Percentiles rank a stretch among this genome's conserved stretches.
Evolutionary conservation across 2,888 invertebrate species (phyloP).

Genomic region (Stratiomys singularior): DNA sequence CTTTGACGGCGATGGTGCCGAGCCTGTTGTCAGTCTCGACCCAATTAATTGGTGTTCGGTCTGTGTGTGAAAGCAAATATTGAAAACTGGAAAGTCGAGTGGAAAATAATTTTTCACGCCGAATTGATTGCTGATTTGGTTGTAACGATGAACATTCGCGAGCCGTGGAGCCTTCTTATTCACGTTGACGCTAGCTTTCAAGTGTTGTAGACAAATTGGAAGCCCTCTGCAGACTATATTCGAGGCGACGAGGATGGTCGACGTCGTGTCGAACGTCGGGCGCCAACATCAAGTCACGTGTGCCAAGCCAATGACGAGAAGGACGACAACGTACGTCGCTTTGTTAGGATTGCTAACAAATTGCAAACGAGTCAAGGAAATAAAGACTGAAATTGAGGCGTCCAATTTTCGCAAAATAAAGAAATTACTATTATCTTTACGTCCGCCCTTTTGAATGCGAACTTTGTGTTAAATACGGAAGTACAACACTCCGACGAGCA

Average conservation of each 20-base stretch:
- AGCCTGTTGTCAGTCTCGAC: constrained; percentile 33
- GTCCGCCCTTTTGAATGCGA: neutral
- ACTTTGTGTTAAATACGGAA: constrained; percentile 26
- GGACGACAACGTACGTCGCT: constrained; percentile 44
- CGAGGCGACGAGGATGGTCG: constrained; percentile 40
- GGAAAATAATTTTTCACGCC: constrained; percentile 39
- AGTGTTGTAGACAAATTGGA: constrained; percentile 35
- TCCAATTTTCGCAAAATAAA: constrained; percentile 38
- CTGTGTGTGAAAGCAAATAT: neutral
- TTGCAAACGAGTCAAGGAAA: constrained; percentile 26
- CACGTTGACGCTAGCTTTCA: constrained; percentile 17
- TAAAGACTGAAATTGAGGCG: constrained; percentile 17
- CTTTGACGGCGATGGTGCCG: neutral
- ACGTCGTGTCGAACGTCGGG: constrained; percentile 41
- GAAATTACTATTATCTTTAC: constrained; percentile 30
- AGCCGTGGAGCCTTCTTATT: neutral
- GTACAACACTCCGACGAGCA: neutral
- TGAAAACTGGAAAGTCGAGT: constrained; percentile 23
- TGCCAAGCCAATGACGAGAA: constrained; percentile 45
- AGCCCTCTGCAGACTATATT: constrained; percentile 36
- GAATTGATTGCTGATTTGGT: constrained; percentile 25
- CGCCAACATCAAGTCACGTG: constrained; percentile 46
- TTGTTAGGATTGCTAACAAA: constrained; percentile 30
- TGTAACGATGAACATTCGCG: constrained; percentile 12
- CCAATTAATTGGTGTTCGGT: constrained; percentile 30